Evolutionary conservation across 2,888 invertebrate species (phyloP).

Genomic region (Zonitis immaculata): DNA sequence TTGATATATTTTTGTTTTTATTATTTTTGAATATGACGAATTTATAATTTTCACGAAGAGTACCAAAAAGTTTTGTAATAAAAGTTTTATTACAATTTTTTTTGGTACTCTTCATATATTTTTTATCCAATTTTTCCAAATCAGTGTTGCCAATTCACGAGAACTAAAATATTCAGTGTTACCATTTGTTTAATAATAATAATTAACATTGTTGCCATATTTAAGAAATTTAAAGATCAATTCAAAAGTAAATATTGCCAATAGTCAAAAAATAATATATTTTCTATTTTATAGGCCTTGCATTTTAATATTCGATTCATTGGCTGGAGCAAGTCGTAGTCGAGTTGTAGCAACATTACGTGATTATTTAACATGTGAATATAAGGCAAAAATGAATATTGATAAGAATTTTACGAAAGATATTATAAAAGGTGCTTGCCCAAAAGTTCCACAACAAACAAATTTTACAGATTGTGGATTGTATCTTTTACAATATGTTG

Average conservation of each 20-base stretch:
- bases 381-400: constrained; percentile 63
- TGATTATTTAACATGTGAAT: constrained; percentile 87
- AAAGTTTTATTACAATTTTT: neutral
- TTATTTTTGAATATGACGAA: no score
- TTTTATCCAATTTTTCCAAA: neutral
- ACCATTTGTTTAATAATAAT: neutral
- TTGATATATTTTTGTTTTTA: no score
- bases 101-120: neutral
- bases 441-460: constrained; percentile 94
- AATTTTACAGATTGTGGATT: constrained; percentile 97
- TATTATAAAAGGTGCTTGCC: constrained; percentile 79
- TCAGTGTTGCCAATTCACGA: neutral
- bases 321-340: constrained; percentile 75
- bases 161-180: neutral
- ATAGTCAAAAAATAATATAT: neutral
- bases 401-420: constrained; percentile 72
- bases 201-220: neutral
- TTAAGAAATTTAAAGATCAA: neutral
- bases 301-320: constrained; percentile 92
- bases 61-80: neutral
- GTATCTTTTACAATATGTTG: constrained; percentile 92
- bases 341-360: constrained; percentile 84
- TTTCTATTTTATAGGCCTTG: constrained; percentile 66
- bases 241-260: constrained; percentile 1
- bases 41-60: neutral